Percentiles rank a stretch among this genome's conserved stretches.
Conservation (phyloP, 1,140 invertebrate genomes). For the Mizuhopecten yessoensis region DNA sequence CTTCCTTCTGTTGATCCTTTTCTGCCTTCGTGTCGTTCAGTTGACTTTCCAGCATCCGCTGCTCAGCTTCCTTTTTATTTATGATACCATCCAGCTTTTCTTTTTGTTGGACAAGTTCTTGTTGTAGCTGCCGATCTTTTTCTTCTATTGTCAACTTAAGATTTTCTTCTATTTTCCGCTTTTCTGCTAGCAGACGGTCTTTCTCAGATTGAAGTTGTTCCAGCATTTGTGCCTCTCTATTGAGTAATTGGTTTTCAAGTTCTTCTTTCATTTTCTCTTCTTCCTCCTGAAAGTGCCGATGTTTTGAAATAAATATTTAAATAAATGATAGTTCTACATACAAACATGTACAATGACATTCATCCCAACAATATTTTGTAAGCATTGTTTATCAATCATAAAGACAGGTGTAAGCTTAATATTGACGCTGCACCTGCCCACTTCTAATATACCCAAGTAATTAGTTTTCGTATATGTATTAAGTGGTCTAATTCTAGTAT, state of each 20-base stretch:
- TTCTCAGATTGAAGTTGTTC: constrained; percentile 66
- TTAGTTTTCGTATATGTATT: too few relatives aligned
- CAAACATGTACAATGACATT: constrained; percentile 32
- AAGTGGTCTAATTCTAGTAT: too few relatives aligned
- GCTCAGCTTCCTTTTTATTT: constrained; percentile 78
- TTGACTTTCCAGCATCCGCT: constrained; percentile 79
- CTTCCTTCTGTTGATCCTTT: constrained; percentile 76
- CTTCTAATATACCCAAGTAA: too few relatives aligned
- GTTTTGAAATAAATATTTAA: not conserved
- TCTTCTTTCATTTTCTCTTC: constrained; percentile 74
- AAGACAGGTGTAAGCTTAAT: too few relatives aligned
- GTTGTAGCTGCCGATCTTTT: constrained; percentile 77
- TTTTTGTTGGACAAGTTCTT: constrained; percentile 72
- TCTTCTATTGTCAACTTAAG: constrained; percentile 77
- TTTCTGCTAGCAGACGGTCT: constrained; percentile 66
- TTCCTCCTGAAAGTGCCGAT: constrained; percentile 69
- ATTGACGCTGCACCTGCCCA: too few relatives aligned
- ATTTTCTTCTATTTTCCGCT: constrained; percentile 73
- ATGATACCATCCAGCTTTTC: constrained; percentile 76
- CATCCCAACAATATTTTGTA: too few relatives aligned
- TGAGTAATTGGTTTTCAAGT: constrained; percentile 71
- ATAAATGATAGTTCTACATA: too few relatives aligned
- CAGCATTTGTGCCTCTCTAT: constrained; percentile 70
- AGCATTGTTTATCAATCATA: too few relatives aligned
- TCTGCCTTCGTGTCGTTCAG: constrained; percentile 76